Evolutionary conservation across 23 tunicate species (phyloP).

Genomic region (Halocynthia roretzi): DNA sequence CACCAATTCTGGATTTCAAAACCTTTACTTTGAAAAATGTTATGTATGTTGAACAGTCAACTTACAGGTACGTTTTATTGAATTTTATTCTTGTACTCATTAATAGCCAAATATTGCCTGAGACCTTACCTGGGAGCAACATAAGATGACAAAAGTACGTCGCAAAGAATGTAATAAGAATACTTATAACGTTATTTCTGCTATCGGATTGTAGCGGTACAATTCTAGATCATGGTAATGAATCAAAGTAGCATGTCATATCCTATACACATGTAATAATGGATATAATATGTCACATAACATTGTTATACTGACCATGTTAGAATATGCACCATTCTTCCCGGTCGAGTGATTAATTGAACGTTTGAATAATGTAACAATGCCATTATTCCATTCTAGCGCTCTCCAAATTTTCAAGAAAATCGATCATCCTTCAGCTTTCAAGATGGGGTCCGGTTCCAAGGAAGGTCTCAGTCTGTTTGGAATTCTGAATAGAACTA

Average conservation of each 20-base stretch:
- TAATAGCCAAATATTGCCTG: background rate
- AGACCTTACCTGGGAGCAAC: too few relatives aligned
- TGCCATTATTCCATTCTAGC: background rate
- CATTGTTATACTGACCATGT: too few relatives aligned
- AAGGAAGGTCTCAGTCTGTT: conserved; percentile 85
- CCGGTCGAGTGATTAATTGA: background rate
- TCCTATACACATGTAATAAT: too few relatives aligned
- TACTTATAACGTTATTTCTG: too few relatives aligned
- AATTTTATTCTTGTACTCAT: background rate
- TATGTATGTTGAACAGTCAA: conserved; percentile 43
- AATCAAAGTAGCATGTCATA: too few relatives aligned
- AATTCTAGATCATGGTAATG: too few relatives aligned
- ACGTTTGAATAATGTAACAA: background rate
- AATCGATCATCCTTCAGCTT: conserved; percentile 73
- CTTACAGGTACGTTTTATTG: conserved; percentile 27
- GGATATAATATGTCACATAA: too few relatives aligned
- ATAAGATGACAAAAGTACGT: too few relatives aligned
- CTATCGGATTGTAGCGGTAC: too few relatives aligned
- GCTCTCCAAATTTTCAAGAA: conserved; percentile 64
- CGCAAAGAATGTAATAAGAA: too few relatives aligned
- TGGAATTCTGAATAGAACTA: conserved; percentile 61
- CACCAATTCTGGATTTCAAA: conserved; percentile 44
- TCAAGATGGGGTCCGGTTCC: conserved; percentile 31
- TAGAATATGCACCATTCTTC: background rate
- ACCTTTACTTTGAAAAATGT: conserved; percentile 45